Evolutionary conservation across 2,888 invertebrate species (phyloP), one percentile per base, ranked within the genome.

Genomic region (Lasioglossum lativentre): DNA sequence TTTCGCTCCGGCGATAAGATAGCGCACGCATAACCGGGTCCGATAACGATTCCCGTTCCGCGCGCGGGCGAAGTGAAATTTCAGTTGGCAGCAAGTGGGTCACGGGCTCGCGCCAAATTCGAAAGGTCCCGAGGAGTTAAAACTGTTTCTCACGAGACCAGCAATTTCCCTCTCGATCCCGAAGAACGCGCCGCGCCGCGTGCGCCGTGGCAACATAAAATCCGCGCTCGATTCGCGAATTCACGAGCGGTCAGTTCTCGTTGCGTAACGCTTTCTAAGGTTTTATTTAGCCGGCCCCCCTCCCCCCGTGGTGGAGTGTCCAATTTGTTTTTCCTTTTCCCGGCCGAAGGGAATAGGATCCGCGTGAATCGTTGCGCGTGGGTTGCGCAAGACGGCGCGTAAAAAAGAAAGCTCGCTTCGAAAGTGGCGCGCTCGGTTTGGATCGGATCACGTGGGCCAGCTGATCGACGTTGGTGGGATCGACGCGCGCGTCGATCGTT

Each of bases 381-480:
- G 52, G 52, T 52, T 52, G 52, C 52, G 52, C n/a, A 52, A 52
- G 10, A n/a, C 52, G 23, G 23, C n/a, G n/a, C 52, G 52, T 52
- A 52, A 52, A 52, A 52, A 52, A 52, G 52, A 52, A 52, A 52
- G 52, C n/a, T 23, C n/a, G 52, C 52, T 79, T 87, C 42, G 82
- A 87, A 92, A 88, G 87, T 86, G 63, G 83, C 88, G 86, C 88
- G 87, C 52, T 52, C n/a, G 77, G 82, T 80, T 75, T 74, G 82
- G 59, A 40, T 74, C 63, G 72, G 70, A 79, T 79, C 66, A 77
- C 79, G 73, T 56, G 71, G 71, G 82, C 80, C 89, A 88, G 88
- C 90, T 90, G 90, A 72, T 27, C 16, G 6, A 45, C 12, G 23
- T 16, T 40, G 4, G 38, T 52, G 52, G 52, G 23, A 52, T n/a